Base-by-base conservation (phyloP, 2,797 vertebrate species). In the Coluber constrictor region DNA sequence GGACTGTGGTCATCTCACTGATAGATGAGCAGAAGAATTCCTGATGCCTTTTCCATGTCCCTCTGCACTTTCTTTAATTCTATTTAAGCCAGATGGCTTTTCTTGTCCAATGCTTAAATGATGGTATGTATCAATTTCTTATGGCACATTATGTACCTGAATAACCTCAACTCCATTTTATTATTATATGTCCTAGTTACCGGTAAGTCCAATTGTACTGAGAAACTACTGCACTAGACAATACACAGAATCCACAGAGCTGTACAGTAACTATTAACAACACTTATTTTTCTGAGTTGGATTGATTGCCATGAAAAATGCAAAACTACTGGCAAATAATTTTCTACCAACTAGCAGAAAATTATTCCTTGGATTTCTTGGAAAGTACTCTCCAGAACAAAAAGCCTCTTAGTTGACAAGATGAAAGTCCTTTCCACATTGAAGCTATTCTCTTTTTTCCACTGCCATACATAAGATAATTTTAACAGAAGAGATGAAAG, bases 381-480 rank as follows among this genome's bases (percentile, higher is more conserved):
- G 4, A 15, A 91, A 86, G 56, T 47, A 61, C 57, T 93, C 92
- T 94, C 90, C 66, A 92, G 91, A 92, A n/a, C 29, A 79, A 88
- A 83, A 0, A 60, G 13, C 23, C 27, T 93, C 60, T 94, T 29
- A 92, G 60, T 55, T 90, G 56, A 20, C 74, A 90, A 93, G 93
- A 96, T 94, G 66, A 96, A 95, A 97, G 90, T 79, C 70, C 54
- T 91, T 87, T 55, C 90, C 87, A 91, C 88, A 95, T 74, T 61
- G 86, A 57, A 86, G 94, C 60, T 12, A 79, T 79, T 27, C 37
- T 93, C 95, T 91, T 94, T 92, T 94, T 96, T 93, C 89, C 59
- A 60, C 37, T 89, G 32, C 90, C 0, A 54, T 66, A 0, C 15
- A 15, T 70, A 95, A 95, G 2, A 56, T 0, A 4, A 87, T 66